phyloP scores from a whole-genome alignment of 2,113 vertebrate genomes.

The Regulus satrapa region DNA sequence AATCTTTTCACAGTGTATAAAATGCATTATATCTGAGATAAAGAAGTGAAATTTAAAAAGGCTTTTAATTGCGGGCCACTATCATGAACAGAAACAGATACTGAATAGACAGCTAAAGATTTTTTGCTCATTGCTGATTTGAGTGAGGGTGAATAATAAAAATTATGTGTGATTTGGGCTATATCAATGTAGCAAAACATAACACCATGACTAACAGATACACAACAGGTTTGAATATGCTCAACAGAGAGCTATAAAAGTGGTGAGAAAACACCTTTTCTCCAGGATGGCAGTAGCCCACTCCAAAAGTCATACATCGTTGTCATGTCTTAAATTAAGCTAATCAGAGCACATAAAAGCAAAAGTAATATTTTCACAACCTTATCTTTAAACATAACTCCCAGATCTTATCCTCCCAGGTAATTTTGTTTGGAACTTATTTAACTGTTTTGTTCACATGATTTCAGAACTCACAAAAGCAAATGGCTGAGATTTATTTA shows the following conservation, averaged over 20 bases:
- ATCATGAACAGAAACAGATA: neutral
- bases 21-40: neutral
- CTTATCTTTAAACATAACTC: neutral
- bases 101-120: neutral
- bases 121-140: neutral
- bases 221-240: neutral
- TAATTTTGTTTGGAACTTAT: neutral
- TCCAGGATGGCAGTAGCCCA: neutral
- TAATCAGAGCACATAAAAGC: neutral
- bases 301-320: neutral
- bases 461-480: neutral
- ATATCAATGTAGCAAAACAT: neutral
- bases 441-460: neutral
- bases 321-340: neutral
- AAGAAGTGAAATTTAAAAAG: neutral
- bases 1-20: neutral
- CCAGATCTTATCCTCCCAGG: neutral
- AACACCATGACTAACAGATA: neutral
- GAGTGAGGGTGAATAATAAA: neutral
- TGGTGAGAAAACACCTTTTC: neutral
- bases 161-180: neutral
- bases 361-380: neutral
- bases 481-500: neutral
- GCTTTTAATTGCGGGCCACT: neutral
- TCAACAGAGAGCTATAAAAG: neutral